Conservation (phyloP, 2,113 vertebrate species). For the Silurus asotus region DNA sequence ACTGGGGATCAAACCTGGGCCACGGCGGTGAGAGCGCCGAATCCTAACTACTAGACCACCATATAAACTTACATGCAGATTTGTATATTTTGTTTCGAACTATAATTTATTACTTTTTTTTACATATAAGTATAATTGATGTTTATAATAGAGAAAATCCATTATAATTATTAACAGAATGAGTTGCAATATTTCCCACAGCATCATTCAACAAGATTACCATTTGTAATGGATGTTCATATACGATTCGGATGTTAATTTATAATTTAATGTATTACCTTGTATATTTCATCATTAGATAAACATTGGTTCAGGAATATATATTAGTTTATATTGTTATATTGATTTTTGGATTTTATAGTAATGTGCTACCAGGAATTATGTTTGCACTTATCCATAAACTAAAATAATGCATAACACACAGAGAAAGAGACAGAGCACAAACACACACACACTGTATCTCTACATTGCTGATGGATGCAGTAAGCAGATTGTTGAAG, state of each 20-base stretch:
- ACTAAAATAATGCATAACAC: not conserved
- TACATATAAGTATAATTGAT: no score
- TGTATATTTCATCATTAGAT: no score
- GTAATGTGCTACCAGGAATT: not conserved
- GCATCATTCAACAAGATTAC: no score
- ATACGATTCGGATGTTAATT: no score
- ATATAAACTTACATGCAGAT: constrained; percentile 11
- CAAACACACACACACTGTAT: constrained; percentile 53
- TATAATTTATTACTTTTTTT: no score
- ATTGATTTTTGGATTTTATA: not conserved
- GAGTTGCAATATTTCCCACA: no score
- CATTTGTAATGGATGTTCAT: no score
- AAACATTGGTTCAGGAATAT: not conserved
- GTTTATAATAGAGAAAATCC: no score
- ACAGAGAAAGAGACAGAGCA: constrained; percentile 36
- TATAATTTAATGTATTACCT: no score
- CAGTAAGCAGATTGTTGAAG: constrained; percentile 68
- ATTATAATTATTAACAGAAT: no score
- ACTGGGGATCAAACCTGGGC: constrained; percentile 63
- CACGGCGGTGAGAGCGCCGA: constrained; percentile 62
- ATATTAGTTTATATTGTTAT: not conserved
- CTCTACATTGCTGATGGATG: constrained; percentile 63
- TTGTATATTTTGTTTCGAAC: no score
- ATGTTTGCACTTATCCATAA: not conserved
- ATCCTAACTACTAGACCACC: constrained; percentile 66